Evolutionary conservation across 2,797 vertebrate species (phyloP), one percentile per base, ranked within the genome.

Genomic region (Erpetoichthys calabaricus): DNA sequence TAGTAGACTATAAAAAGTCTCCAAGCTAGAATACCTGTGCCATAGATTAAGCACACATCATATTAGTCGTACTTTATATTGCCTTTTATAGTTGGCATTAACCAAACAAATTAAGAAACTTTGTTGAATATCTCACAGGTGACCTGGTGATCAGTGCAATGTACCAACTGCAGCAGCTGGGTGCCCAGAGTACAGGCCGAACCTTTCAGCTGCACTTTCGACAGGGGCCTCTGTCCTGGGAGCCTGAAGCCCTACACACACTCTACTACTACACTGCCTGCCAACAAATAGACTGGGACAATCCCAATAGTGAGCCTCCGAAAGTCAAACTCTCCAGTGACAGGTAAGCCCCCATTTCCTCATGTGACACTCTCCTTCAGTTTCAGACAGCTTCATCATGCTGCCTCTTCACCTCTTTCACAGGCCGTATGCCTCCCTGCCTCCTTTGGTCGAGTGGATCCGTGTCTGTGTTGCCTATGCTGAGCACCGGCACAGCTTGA

Each of bases 381-480:
- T 25, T 25, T 25, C 25, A 25, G 25, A 25, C 25, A 25, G 25
- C 25, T 2, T 25, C 25, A 25, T 25, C 25, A 25, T 25, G 25
- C 25, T 25, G 25, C 25, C 25, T 25, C 25, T 25, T 25, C 25
- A 1, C 2, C 25, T 25, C 25, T 25, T 25, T 1, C 25, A 25
- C 25, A 89, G 86, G 76, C 83, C 85, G 0, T 88, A 85, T 67
- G 64, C 86, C 64, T 80, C 85, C 3, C 72, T 85, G 68, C 86
- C 86, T 2, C 86, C 86, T 0, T 71, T 89, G 69, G 87, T 85
- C 80, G 86, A 89, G 75, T 89, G 86, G 86, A 86, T 89, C 71
- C 76, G 86, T 43, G 86, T 87, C 62, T 81, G 79, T 0, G 75
- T 87, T 41, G 85, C 83, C 1, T 84, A 86, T 65, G 84, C 85